Base-by-base conservation (phyloP, 2,888 invertebrate genomes). In the Cephus runcator region DNA sequence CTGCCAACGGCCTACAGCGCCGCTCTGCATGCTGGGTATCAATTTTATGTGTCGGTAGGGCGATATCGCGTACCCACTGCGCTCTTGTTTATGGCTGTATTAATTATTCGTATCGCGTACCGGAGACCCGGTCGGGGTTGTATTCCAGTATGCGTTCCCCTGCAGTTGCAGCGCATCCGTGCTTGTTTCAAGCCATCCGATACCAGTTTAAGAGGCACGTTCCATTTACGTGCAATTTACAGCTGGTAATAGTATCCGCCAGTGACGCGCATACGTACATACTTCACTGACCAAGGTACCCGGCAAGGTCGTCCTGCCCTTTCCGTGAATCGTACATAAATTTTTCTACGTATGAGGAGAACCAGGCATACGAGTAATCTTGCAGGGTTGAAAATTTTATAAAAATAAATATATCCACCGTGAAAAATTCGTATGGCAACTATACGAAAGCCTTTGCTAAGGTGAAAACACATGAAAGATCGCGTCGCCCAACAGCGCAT, bases 31-130 rank as follows among this genome's bases (percentile, higher is more conserved):
- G 81, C 83, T 77, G 83, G 87, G 86, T 87, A 90, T 90, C 86
- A 88, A 90, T 90, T 90, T 89, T 88, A 89, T 87, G 86, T 85
- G 86, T 85, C 85, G 83, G 86, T 85, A 82, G 83, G 83, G 83
- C 87, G 86, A 87, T 87, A 89, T 87, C 87, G 75, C 81, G 80
- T 83, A 79, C 74, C 79, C 82, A 78, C 80, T 56, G 78, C 75
- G 82, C 77, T 83, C 87, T 89, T 89, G 90, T 90, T 90, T 90
- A 90, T 89, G 86, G 87, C 82, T 86, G 86, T 89, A 90, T 90
- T 90, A 90, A 90, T 90, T 90, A 90, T 90, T 90, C 90, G 86
- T 88, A 90, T 89, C 90, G 88, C 90, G 89, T 90, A 87, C 82
- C 56, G 34, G 77, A 69, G 33, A 35, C 69, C 78, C n/a, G 69